These are phyloP conservation scores for Oryzias curvinotus DNA, from an alignment of 2,113 vertebrate species.

Conservation along the genomic window DNA sequence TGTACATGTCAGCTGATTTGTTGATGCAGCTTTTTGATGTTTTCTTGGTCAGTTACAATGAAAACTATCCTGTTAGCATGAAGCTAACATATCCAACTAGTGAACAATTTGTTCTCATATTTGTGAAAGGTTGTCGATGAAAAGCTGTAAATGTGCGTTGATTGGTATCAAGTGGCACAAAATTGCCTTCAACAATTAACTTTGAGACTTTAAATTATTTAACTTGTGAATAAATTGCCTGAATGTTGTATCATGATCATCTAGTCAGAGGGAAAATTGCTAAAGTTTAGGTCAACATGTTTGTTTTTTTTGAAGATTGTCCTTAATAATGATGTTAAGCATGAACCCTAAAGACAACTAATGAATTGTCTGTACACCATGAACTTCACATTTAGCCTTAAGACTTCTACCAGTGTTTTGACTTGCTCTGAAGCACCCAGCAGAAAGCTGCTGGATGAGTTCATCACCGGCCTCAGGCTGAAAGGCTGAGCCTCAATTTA, in stretches of 20 bases:
- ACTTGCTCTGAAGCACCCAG: conserved; percentile 2
- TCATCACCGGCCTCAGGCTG: neutral
- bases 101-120: neutral
- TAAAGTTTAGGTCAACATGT: too few species aligned
- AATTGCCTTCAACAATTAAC: too few species aligned
- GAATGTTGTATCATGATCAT: too few species aligned
- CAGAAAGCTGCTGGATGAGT: neutral
- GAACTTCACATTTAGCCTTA: neutral
- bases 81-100: conserved; percentile 15
- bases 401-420: neutral
- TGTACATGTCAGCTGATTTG: neutral
- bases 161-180: too few species aligned
- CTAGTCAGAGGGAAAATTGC: too few species aligned
- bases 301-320: too few species aligned
- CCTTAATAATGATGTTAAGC: too few species aligned
- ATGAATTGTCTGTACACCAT: neutral
- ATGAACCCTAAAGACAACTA: too few species aligned
- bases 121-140: too few species aligned
- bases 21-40: neutral
- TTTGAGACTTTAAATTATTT: too few species aligned
- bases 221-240: too few species aligned
- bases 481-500: neutral
- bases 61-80: conserved; percentile 27
- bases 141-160: too few species aligned
- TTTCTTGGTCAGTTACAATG: conserved; percentile 31